Percentiles rank a stretch among this genome's conserved stretches.
These are phyloP conservation scores for Callithrix jacchus DNA, from an alignment of 2,113 vertebrate species.

Conservation along the genomic window DNA sequence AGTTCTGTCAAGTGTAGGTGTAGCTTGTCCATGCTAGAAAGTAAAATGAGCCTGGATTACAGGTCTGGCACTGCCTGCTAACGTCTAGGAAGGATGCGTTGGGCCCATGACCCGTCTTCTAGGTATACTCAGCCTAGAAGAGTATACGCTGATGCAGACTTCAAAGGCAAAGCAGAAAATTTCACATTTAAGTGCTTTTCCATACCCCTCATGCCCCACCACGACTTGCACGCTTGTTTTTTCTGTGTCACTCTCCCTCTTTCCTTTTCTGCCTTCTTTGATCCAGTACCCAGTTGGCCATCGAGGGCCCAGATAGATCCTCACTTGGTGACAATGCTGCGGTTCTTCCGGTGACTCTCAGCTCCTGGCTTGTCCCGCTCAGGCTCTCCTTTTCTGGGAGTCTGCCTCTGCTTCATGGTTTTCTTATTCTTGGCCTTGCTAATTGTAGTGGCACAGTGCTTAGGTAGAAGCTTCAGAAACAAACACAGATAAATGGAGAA, in stretches of 20 bases:
- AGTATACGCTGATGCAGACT: background rate
- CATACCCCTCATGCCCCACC: background rate
- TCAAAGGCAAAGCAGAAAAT: conserved; percentile 20
- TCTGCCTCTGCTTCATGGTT: conserved; percentile 82
- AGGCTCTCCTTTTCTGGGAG: conserved; percentile 87
- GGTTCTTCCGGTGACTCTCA: conserved; percentile 93
- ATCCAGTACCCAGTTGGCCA: background rate
- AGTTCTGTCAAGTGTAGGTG: conserved; percentile 91
- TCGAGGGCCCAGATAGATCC: conserved; percentile 31
- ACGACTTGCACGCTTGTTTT: background rate
- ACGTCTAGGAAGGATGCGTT: background rate
- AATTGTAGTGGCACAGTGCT: conserved; percentile 91
- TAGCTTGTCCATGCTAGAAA: conserved; percentile 92
- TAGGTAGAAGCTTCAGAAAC: conserved; percentile 89
- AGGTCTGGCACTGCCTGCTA: background rate
- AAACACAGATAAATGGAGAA: background rate
- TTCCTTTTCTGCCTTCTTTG: background rate
- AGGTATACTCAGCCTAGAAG: background rate
- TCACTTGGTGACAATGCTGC: conserved; percentile 92
- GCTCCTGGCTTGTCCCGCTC: conserved; percentile 91
- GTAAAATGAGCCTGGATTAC: background rate
- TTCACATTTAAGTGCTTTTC: background rate
- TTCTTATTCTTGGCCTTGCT: conserved; percentile 92
- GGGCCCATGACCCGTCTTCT: background rate
- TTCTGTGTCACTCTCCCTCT: background rate